Evolutionary conservation across 2,888 invertebrate species (phyloP).

Genomic region (Ophonus ardosiacus): DNA sequence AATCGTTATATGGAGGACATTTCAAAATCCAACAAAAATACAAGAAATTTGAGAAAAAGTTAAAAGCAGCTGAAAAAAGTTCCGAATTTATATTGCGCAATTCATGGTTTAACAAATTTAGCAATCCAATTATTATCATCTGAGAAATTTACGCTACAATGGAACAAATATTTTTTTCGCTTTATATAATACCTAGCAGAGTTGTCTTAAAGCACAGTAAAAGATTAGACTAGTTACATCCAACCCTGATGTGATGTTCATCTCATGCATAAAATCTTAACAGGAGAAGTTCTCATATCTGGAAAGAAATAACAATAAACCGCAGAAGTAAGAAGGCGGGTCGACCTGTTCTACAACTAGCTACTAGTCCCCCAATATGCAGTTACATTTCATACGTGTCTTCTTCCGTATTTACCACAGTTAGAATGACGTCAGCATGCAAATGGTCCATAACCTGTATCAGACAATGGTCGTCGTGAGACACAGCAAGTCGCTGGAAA

Average conservation of each 20-base stretch:
- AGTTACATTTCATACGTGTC: slow-evolving; percentile 19
- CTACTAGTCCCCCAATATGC: slow-evolving; percentile 3
- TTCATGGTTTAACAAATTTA: no score
- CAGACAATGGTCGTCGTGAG: slow-evolving; percentile 7
- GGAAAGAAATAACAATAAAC: slow-evolving; percentile 36
- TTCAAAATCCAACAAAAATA: no score
- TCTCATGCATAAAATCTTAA: neutral
- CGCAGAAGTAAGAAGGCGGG: slow-evolving; percentile 22
- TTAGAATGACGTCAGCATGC: slow-evolving; percentile 29
- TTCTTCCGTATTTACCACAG: slow-evolving; percentile 15
- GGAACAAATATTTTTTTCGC: no score
- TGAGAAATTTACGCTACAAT: no score
- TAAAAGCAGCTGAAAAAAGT: no score
- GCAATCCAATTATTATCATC: no score
- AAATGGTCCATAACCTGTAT: slow-evolving; percentile 40
- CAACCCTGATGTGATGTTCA: neutral
- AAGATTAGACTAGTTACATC: neutral
- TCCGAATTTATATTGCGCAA: no score
- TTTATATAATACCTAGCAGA: no score
- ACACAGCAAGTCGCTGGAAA: slow-evolving; percentile 10
- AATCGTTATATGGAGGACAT: no score
- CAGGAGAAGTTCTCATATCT: slow-evolving; percentile 13
- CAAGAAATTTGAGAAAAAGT: no score
- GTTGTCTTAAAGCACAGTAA: neutral
- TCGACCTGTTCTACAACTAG: neutral